Evolutionary conservation across 2,113 vertebrate genomes (phyloP).

Genomic region (Bujurquina vittata): DNA sequence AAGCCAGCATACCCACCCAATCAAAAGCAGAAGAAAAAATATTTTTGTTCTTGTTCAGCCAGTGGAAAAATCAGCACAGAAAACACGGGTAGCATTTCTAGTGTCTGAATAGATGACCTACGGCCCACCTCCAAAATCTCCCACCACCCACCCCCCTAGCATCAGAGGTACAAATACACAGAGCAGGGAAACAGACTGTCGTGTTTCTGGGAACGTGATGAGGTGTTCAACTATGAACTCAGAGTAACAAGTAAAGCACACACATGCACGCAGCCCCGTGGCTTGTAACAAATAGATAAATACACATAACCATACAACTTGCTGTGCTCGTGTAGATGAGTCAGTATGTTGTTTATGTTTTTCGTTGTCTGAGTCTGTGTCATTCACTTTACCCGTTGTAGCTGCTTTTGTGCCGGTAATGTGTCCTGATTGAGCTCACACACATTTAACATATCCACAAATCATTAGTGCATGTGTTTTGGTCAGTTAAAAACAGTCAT

Average conservation of each 20-base stretch:
- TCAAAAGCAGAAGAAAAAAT: not conserved
- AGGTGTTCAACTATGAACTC: conserved; percentile 13
- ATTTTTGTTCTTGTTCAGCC: not conserved
- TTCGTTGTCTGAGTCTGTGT: not conserved
- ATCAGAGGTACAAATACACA: conserved; percentile 3
- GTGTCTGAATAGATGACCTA: not conserved
- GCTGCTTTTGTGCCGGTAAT: not conserved
- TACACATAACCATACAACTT: not conserved
- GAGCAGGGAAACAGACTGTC: not conserved
- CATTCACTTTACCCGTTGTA: not conserved
- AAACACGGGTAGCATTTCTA: not conserved
- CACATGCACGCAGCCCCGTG: not conserved
- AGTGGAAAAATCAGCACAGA: not conserved
- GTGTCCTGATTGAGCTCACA: not conserved
- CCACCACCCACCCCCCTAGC: not conserved
- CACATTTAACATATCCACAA: not conserved
- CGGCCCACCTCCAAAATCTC: not conserved
- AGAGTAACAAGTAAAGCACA: not conserved
- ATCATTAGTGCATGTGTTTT: not conserved
- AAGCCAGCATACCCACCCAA: not conserved
- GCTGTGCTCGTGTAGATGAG: not conserved
- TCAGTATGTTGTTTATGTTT: not conserved
- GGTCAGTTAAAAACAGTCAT: not conserved
- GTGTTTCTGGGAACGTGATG: not conserved
- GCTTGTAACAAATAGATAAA: not conserved